A percentile compares a stretch with the other conserved stretches of the same genome.
Conservation (phyloP, 2,888 invertebrate species). For the Invenusta paracnida region DNA sequence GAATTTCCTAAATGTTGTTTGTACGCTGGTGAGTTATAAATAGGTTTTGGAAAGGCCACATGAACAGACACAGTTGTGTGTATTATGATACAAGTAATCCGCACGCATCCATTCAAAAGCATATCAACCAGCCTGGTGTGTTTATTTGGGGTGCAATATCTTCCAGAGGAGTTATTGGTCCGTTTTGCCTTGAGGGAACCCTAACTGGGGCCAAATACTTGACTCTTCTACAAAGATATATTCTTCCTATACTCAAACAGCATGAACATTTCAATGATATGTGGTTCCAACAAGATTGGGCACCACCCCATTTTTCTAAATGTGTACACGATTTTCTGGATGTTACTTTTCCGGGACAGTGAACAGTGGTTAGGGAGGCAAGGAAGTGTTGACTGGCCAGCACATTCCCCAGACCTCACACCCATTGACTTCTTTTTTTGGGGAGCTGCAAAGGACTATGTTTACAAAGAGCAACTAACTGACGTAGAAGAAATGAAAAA, state of each 20-base stretch:
- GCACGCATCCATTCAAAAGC: not conserved
- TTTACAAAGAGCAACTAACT: not conserved
- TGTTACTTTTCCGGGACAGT: not conserved
- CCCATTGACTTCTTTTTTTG: conserved; percentile 23
- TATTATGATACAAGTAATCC: conserved; percentile 14
- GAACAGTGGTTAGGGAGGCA: conserved; percentile 11
- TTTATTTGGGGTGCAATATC: not conserved
- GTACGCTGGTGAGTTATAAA: no score
- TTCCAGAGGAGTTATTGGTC: conserved; percentile 17
- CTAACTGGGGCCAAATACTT: conserved; percentile 16
- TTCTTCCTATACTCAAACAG: not conserved
- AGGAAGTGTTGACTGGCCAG: conserved; percentile 5
- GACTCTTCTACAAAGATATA: not conserved
- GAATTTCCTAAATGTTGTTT: no score
- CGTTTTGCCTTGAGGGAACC: not conserved
- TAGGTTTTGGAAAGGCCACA: no score
- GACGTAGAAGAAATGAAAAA: conserved; percentile 2
- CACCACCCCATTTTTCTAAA: conserved; percentile 31
- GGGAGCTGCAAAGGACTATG: conserved; percentile 1
- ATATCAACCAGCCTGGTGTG: conserved; percentile 22
- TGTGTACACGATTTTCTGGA: not conserved
- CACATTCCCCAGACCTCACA: conserved; percentile 21
- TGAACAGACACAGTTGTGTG: conserved; percentile 25
- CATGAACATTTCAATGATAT: not conserved
- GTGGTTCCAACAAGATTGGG: conserved; percentile 23